Conservation (phyloP, 2,113 vertebrate genomes). For the Tetrax tetrax region DNA sequence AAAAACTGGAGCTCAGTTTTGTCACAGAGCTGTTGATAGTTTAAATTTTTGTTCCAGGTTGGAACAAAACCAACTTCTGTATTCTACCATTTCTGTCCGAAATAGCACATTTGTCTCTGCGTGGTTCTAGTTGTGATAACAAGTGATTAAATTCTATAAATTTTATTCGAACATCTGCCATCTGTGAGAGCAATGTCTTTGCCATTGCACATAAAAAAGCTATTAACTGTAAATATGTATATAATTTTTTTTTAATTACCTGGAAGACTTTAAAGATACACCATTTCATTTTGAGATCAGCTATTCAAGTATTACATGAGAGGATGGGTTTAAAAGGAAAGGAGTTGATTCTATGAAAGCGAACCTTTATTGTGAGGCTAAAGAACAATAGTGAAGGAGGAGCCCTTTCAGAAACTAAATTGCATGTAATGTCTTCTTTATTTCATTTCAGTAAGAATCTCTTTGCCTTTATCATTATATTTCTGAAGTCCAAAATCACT, state of each 20-base stretch:
- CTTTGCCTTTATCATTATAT: constrained; percentile 21
- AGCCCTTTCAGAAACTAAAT: constrained; percentile 33
- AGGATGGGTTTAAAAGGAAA: background rate
- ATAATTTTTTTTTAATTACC: background rate
- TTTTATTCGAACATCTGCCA: background rate
- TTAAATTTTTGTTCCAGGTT: background rate
- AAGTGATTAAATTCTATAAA: background rate
- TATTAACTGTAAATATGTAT: background rate
- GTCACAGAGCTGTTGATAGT: background rate
- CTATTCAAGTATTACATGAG: background rate
- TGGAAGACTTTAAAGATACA: background rate
- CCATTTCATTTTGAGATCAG: background rate
- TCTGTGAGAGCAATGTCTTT: background rate
- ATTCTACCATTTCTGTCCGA: background rate
- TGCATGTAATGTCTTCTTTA: constrained; percentile 10
- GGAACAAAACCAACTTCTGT: background rate
- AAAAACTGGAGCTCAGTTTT: background rate
- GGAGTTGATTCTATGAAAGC: background rate
- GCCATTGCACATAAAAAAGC: background rate
- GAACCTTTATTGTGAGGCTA: background rate
- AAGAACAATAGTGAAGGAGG: constrained; percentile 44
- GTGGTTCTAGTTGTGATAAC: background rate
- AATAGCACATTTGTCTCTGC: background rate
- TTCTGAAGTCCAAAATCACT: constrained; percentile 35
- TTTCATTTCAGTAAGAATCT: constrained; percentile 16